Base-by-base conservation (phyloP, 2,113 vertebrate genomes). In the Perognathus longimembris region DNA sequence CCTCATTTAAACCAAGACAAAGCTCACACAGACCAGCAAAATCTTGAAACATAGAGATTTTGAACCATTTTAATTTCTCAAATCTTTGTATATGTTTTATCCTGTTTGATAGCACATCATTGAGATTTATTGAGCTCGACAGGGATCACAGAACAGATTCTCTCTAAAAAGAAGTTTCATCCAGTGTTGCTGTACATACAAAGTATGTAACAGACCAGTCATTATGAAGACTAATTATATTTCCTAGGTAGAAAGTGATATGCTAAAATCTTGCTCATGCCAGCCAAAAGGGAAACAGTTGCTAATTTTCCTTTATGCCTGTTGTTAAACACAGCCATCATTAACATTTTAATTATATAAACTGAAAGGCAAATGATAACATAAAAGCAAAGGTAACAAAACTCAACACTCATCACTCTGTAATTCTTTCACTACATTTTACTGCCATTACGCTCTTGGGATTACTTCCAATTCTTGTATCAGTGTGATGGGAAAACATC, bases 261-360 rank as follows among this genome's bases (percentile, higher is more conserved):
- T 38, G 7, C 54, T 34, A 9, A 36, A 45, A n/a, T 2, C 26
- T 61, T 36, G 34, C 32, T 85, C 28, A 64, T 7, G 26, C 1
- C 22, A 88, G 10, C 7, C 64, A 17, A 6, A 3, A 74, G 20
- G 78, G 2, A 91, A 28, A 40, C 26, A 38, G 18, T 0, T 59
- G 9, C 57, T 63, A 74, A 79, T 74, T 91, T 42, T 87, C 69
- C 70, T 76, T 40, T 32, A 26, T 34, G 40, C 38, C 24, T 3
- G 17, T 78, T n/a, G 36, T 32, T 78, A 93, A 81, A 73, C 24
- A 73, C 0, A 40, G 12, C 22, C 57, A 76, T 74, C 50, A 61
- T 59, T 34, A 71, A 79, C 54, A 91, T 34, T 61, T 38, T 42
- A 86, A 89, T 75, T 76, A 36, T 38, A 79, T 50, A 83, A 92